These are phyloP conservation scores for Pogonocherus hispidulus DNA, from an alignment of 2,888 invertebrate species.

Conservation along the genomic window DNA sequence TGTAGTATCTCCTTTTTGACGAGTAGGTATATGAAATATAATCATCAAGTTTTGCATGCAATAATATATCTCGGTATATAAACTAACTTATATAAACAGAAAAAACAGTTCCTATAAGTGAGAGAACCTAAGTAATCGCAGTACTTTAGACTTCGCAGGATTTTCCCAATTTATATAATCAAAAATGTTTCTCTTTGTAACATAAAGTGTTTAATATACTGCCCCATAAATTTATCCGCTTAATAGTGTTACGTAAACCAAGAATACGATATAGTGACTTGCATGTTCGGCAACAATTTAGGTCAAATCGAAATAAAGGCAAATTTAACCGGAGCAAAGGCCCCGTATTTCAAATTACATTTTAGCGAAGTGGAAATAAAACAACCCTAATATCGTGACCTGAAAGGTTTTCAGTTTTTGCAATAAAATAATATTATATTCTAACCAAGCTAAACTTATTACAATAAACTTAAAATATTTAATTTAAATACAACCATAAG, in stretches of 20 bases:
- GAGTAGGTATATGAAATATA: too few relatives aligned
- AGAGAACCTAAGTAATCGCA: too few relatives aligned
- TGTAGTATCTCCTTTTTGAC: too few relatives aligned
- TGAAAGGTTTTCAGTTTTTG: neutral
- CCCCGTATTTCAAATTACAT: conserved; percentile 19
- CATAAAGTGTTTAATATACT: neutral
- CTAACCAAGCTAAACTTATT: too few relatives aligned
- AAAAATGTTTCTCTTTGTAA: conserved; percentile 6
- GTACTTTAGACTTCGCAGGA: neutral
- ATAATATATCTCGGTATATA: too few relatives aligned
- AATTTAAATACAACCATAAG: too few relatives aligned
- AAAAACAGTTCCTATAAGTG: too few relatives aligned
- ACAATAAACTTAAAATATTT: too few relatives aligned
- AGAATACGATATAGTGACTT: conserved; percentile 28
- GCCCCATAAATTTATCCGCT: neutral
- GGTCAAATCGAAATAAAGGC: conserved; percentile 39
- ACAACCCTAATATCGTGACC: conserved; percentile 8
- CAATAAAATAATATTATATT: neutral
- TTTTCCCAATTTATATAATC: conserved; percentile 7
- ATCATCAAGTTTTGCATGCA: too few relatives aligned
- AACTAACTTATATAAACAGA: too few relatives aligned
- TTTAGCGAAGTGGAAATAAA: conserved; percentile 14
- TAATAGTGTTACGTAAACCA: conserved; percentile 1
- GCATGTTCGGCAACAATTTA: conserved; percentile 44
- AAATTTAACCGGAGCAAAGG: conserved; percentile 41